phyloP scores from a whole-genome alignment of 2,888 invertebrate species.

The Cryptops parisi region DNA sequence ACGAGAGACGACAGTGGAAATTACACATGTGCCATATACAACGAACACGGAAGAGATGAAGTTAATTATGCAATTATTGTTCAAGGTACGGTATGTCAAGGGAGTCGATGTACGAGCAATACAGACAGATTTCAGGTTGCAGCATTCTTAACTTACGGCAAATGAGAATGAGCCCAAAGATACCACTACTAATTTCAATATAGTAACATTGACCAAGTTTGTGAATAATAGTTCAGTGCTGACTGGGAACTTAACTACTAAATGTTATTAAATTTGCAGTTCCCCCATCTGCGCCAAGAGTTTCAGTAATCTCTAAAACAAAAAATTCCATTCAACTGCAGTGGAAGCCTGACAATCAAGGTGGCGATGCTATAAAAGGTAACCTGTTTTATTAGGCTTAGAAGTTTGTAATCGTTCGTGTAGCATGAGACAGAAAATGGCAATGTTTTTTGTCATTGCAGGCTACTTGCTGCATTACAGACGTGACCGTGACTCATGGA shows the following conservation, averaged over 20 bases:
- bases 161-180: too few relatives aligned
- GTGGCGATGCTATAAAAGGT: slow-evolving; percentile 16
- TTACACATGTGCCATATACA: neutral
- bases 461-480: slow-evolving; percentile 3
- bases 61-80: slow-evolving; percentile 1
- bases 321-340: slow-evolving; percentile 20
- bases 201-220: neutral
- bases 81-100: slow-evolving; percentile 2
- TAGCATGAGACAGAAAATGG: neutral
- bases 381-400: neutral
- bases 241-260: neutral
- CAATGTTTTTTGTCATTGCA: neutral
- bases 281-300: slow-evolving; percentile 22
- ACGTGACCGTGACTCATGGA: neutral
- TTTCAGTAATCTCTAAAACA: slow-evolving; percentile 20
- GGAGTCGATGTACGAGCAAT: too few relatives aligned
- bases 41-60: slow-evolving; percentile 5
- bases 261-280: slow-evolving; percentile 18
- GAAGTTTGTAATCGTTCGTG: neutral
- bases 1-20: neutral
- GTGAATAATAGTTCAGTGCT: neutral
- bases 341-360: slow-evolving; percentile 17
- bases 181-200: too few relatives aligned
- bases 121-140: too few relatives aligned
- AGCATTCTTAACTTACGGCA: too few relatives aligned